Conservation (phyloP, 2,797 vertebrate species). For the Molossus molossus region DNA sequence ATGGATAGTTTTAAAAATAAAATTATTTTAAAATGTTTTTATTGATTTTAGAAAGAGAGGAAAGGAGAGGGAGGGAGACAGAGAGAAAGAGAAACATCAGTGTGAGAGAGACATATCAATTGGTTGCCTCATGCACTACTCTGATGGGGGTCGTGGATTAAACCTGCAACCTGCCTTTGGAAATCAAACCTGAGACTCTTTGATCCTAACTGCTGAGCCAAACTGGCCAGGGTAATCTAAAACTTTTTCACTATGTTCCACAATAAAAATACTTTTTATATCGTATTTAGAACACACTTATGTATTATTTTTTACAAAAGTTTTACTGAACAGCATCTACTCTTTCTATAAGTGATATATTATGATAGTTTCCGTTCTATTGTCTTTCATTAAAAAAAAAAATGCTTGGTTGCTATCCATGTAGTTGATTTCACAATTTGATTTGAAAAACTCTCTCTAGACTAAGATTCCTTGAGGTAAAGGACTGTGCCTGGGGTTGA, state of each 20-base stretch:
- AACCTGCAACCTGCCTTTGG: background rate
- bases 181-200: background rate
- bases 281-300: background rate
- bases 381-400: background rate
- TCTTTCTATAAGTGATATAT: background rate
- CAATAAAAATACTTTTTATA: background rate
- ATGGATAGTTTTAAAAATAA: background rate
- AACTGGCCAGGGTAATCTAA: background rate
- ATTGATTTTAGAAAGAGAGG: too few relatives aligned
- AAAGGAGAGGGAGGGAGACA: background rate
- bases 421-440: slow-evolving; percentile 26
- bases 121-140: background rate
- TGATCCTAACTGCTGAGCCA: background rate
- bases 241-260: background rate
- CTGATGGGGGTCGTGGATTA: background rate
- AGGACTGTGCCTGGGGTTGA: background rate
- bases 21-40: background rate
- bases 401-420: background rate
- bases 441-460: background rate
- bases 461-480: background rate
- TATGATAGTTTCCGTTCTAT: background rate
- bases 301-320: background rate
- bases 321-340: background rate
- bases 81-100: background rate
- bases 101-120: background rate